Evolutionary conservation across 2,113 vertebrate genomes (phyloP).

Genomic region (Tupaia tana): DNA sequence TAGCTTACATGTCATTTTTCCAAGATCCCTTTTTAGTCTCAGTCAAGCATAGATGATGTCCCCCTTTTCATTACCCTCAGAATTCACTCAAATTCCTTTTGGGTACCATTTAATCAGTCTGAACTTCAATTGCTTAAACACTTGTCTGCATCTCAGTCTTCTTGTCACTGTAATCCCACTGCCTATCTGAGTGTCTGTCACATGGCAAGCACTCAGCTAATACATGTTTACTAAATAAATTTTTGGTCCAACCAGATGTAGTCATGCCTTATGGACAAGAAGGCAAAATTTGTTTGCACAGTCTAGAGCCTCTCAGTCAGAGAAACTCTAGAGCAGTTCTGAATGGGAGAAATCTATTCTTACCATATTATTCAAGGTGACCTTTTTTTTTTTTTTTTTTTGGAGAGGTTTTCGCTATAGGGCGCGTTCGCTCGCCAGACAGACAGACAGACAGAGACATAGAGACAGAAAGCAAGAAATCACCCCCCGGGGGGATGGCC

Average conservation of each 20-base stretch:
- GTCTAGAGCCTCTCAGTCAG: background rate
- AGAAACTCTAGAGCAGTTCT: background rate
- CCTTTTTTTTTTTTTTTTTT: too few species aligned
- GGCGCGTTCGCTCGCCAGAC: too few species aligned
- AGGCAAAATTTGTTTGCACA: background rate
- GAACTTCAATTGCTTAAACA: background rate
- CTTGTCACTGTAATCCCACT: too few species aligned
- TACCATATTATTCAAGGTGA: background rate
- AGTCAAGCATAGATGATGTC: background rate
- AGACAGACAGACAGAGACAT: too few species aligned
- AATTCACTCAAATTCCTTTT: background rate
- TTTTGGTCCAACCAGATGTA: background rate
- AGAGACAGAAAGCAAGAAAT: too few species aligned
- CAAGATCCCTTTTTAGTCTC: background rate
- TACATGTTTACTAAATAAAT: background rate
- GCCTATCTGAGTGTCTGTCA: background rate
- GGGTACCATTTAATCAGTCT: background rate
- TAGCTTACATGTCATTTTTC: background rate
- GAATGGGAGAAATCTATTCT: background rate
- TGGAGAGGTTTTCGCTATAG: too few species aligned
- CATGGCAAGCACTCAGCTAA: background rate
- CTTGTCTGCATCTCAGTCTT: background rate
- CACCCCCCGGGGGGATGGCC: too few species aligned
- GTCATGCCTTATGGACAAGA: background rate
- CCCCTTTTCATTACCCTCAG: background rate